A percentile compares a stretch with the other conserved stretches of the same genome.
Evolutionary conservation across 2,797 vertebrate genomes (phyloP).

Genomic region (Heterohyrax brucei): DNA sequence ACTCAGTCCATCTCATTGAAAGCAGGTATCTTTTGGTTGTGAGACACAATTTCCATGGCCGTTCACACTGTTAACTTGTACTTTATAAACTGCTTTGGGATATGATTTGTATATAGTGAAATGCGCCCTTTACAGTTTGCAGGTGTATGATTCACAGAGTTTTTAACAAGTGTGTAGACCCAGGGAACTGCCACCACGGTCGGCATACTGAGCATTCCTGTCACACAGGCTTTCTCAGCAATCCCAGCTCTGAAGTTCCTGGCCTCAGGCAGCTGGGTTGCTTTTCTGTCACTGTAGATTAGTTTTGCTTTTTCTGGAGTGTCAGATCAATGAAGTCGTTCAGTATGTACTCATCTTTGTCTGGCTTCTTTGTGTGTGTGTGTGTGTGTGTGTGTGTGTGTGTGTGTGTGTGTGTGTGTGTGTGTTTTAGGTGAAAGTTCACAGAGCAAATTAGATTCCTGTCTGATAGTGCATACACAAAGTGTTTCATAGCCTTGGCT

Average conservation of each 20-base stretch:
- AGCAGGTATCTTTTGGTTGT: background rate
- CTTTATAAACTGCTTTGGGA: constrained; percentile 12
- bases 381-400: no score
- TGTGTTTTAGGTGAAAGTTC: no score
- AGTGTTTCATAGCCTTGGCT: no score
- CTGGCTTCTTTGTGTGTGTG: background rate
- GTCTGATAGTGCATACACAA: no score
- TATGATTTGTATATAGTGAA: constrained; percentile 21
- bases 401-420: no score
- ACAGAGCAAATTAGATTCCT: no score
- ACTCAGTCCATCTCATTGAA: background rate
- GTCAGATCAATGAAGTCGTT: background rate
- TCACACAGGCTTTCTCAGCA: background rate
- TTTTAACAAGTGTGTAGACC: constrained; percentile 46
- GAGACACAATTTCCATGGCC: background rate
- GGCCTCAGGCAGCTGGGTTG: background rate
- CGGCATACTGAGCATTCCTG: background rate
- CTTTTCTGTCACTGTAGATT: background rate
- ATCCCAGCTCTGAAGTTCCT: background rate
- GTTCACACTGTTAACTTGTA: background rate
- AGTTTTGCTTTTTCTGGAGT: constrained; percentile 56
- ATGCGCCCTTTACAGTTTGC: background rate
- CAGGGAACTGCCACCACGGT: background rate
- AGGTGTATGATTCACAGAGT: background rate
- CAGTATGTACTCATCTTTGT: constrained; percentile 15